Base-by-base conservation (phyloP, 1,140 invertebrate species). In the Zaprionus camerounensis region DNA sequence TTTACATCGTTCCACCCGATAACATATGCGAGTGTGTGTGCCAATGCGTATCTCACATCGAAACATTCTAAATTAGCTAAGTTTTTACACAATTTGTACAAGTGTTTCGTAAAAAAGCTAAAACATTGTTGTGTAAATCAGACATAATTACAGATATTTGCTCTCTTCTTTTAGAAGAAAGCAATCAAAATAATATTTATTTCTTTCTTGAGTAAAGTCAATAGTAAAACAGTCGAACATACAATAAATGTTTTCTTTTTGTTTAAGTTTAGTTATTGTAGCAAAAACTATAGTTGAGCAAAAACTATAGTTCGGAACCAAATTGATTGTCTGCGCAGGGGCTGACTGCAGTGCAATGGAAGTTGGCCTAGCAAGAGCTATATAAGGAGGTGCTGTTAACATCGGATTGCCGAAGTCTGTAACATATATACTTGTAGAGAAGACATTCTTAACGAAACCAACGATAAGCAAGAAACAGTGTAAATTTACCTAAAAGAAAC, bases 301-400 rank as follows among this genome's bases (percentile, higher is more conserved):
- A 46, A 57, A 31, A 36, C 24, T 34, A 51, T 36, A 72, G 70
- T 72, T 66, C 53, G 28, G 34, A 68, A 53, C 64, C 71, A 68
- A 68, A 73, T 68, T 73, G 71, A 73, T 73, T 73, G 71, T 73
- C 71, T 72, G 63, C 41, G 70, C 71, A 73, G 34, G 53, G 36
- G 44, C 2, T 57, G 20, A 61, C 63, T 67, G 70, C 55, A 58
- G 59, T 71, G 59, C 49, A 63, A 44, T 71, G 34, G 34, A 63
- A 63, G 49, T 55, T 31, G 24, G 28, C 6, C 20, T 46, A 28
- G 61, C 61, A 55, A 17, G 17, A 51, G 20, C n/a, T 58, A 34
- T 58, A n/a, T 28, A 7, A 31, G 2, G 22, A 12, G 4, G 11
- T 20, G 3, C 17, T 49, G 20, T 11, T 12, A 13, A 20, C 46